Percentiles rank a stretch among this genome's conserved stretches.
phyloP scores from a whole-genome alignment of 64 coral and sea anemone species.

The Dendronephthya gigantea region DNA sequence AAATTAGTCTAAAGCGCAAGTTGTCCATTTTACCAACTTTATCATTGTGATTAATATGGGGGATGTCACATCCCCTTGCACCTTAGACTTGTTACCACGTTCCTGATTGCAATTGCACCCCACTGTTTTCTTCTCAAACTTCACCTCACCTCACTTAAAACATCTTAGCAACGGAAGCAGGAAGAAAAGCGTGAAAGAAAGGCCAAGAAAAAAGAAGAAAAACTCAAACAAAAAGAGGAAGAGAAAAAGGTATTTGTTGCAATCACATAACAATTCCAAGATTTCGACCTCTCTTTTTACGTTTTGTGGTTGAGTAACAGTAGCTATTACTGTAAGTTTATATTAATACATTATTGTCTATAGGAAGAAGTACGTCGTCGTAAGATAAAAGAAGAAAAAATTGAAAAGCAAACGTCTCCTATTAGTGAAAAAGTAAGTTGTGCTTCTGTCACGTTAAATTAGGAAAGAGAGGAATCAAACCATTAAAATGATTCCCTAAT shows the following conservation, averaged over 20 bases:
- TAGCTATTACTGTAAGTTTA: no score
- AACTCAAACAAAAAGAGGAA: conserved; percentile 65
- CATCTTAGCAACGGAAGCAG: conserved; percentile 54
- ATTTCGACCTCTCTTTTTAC: no score
- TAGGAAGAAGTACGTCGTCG: not conserved
- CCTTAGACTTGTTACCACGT: no score
- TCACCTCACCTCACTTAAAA: not conserved
- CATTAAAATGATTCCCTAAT: no score
- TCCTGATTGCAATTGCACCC: no score
- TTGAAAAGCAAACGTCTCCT: not conserved
- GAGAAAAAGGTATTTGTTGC: conserved; percentile 68
- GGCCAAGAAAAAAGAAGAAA: conserved; percentile 80
- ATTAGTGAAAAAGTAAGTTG: not conserved
- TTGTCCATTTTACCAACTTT: no score
- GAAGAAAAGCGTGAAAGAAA: conserved; percentile 81
- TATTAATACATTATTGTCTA: not conserved
- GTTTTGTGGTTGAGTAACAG: not conserved
- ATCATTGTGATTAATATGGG: no score
- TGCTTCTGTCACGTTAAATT: not conserved
- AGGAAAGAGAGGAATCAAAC: not conserved
- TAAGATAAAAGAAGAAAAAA: not conserved
- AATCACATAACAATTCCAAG: no score
- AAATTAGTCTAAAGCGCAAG: no score
- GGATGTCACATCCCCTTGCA: no score
- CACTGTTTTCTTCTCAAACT: no score